These are phyloP conservation scores for Fregata magnificens DNA, from an alignment of 2,113 vertebrate species.

Conservation along the genomic window DNA sequence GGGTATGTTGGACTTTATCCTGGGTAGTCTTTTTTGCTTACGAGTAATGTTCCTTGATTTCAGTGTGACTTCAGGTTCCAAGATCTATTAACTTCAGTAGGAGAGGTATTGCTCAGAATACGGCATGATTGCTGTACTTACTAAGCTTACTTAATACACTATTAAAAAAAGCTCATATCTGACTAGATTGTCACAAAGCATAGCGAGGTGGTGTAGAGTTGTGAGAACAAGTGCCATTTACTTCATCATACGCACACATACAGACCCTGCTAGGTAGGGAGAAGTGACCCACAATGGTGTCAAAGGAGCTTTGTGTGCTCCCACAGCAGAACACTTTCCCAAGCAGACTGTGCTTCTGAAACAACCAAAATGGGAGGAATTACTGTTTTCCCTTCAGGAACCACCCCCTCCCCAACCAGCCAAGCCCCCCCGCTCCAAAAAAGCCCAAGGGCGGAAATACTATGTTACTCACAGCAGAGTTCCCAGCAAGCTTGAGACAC, in stretches of 20 bases:
- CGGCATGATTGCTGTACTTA: accelerated
- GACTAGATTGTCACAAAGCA: neutral
- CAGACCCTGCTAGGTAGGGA: neutral
- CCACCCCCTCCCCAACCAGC: accelerated
- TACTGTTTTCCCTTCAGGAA: neutral
- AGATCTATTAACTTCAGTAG: neutral
- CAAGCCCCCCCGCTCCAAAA: neutral
- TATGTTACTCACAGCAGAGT: neutral
- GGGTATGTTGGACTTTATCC: neutral
- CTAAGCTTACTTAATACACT: neutral
- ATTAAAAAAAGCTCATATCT: neutral
- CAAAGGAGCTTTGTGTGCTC: neutral
- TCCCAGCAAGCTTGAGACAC: neutral
- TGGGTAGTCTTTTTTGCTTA: neutral
- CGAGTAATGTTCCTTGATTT: neutral
- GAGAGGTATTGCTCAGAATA: neutral
- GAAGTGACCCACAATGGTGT: neutral
- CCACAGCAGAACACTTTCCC: neutral
- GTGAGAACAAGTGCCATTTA: neutral
- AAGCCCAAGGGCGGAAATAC: neutral
- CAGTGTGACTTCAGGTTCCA: neutral
- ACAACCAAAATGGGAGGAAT: neutral
- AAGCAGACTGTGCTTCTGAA: neutral
- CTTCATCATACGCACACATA: accelerated
- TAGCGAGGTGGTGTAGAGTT: neutral